A percentile compares a stretch with the other conserved stretches of the same genome.
phyloP scores from a whole-genome alignment of 2,888 invertebrate genomes.

The Oeneis ivallda region DNA sequence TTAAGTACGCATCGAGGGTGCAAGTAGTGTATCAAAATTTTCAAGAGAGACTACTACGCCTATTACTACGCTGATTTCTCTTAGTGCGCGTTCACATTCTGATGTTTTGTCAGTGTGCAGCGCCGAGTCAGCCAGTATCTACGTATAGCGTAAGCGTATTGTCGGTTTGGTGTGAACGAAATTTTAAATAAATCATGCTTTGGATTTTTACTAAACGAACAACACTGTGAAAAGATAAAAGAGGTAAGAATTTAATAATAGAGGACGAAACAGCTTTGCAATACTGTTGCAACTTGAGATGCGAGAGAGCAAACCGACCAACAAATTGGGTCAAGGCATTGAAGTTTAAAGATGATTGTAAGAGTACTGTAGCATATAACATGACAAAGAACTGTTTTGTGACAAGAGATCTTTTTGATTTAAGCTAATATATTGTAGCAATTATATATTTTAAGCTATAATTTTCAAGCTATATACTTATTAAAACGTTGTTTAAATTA shows the following conservation, averaged over 20 bases:
- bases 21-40: too few species aligned
- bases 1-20: neutral
- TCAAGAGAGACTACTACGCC: too few species aligned
- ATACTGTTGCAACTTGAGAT: slow-evolving; percentile 1
- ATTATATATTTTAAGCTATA: too few species aligned
- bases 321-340: slow-evolving; percentile 4
- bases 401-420: neutral
- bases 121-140: too few species aligned
- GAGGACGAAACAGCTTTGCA: neutral
- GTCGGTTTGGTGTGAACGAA: too few species aligned
- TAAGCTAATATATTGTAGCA: too few species aligned
- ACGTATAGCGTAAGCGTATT: too few species aligned
- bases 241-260: neutral
- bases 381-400: neutral
- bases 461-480: too few species aligned
- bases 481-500: too few species aligned
- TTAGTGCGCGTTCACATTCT: too few species aligned
- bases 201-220: neutral
- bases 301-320: neutral
- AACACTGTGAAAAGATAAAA: neutral
- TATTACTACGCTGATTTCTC: too few species aligned
- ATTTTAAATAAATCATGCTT: neutral
- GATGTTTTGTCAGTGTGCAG: too few species aligned
- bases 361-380: neutral
- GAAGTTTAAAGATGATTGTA: neutral